These are phyloP conservation scores for Bos javanicus DNA, from an alignment of 2,113 vertebrate genomes.

Conservation along the genomic window DNA sequence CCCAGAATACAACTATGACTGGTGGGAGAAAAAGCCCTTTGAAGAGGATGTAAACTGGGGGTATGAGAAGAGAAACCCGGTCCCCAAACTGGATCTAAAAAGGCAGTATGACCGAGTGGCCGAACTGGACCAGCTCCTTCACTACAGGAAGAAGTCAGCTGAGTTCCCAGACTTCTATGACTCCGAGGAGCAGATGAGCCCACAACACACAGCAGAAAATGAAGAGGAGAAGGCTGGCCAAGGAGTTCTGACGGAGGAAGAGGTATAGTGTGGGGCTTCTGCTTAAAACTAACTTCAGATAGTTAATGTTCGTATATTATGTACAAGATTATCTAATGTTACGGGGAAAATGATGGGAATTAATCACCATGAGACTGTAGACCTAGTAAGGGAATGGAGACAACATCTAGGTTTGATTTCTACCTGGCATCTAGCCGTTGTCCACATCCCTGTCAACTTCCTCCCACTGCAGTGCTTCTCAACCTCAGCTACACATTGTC, in stretches of 20 bases:
- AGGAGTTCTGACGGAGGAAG: conserved; percentile 83
- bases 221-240: conserved; percentile 78
- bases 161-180: conserved; percentile 83
- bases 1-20: conserved; percentile 80
- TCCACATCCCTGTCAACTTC: background rate
- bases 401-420: background rate
- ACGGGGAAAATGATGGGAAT: background rate
- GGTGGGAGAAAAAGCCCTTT: conserved; percentile 82
- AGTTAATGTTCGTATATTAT: background rate
- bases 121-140: conserved; percentile 87
- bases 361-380: background rate
- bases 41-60: conserved; percentile 74
- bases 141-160: conserved; percentile 88
- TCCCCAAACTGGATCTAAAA: conserved; percentile 62
- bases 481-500: background rate
- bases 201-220: background rate
- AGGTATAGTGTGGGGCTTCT: conserved; percentile 81
- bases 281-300: background rate
- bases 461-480: background rate
- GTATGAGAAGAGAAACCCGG: conserved; percentile 54
- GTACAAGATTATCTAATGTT: background rate
- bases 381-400: background rate
- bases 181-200: conserved; percentile 76
- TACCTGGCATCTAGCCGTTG: background rate
- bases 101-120: conserved; percentile 85